Conservation (phyloP, 2,797 vertebrate genomes). For the Paratrypauchen microcephalus region DNA sequence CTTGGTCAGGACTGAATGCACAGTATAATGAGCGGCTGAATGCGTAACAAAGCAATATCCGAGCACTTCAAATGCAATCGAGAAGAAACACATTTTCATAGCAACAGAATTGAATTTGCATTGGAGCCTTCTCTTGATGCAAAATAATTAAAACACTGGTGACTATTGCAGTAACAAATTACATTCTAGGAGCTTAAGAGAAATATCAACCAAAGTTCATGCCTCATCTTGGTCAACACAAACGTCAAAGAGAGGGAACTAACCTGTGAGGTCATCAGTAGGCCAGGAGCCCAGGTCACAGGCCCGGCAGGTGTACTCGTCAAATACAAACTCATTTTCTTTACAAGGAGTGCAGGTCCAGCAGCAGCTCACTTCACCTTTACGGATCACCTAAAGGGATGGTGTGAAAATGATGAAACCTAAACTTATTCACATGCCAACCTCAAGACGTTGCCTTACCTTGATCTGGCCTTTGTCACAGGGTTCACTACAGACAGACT, state of each 20-base stretch:
- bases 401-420: background rate
- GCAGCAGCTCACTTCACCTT: slow-evolving; percentile 98
- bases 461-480: slow-evolving; percentile 97
- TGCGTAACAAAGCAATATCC: slow-evolving; percentile 60
- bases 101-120: slow-evolving; percentile 55
- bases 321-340: slow-evolving; percentile 94
- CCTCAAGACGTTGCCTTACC: slow-evolving; percentile 65
- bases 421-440: background rate
- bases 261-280: slow-evolving; percentile 82
- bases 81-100: slow-evolving; percentile 53
- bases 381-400: slow-evolving; percentile 90
- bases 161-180: slow-evolving; percentile 55
- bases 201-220: no score
- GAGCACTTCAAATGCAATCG: slow-evolving; percentile 37
- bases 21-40: slow-evolving; percentile 67
- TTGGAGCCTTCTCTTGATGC: slow-evolving; percentile 50
- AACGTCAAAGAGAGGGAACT: slow-evolving; percentile 14
- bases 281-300: slow-evolving; percentile 97
- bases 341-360: slow-evolving; percentile 98
- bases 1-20: slow-evolving; percentile 40
- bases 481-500: slow-evolving; percentile 96
- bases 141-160: slow-evolving; percentile 64
- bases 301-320: slow-evolving; percentile 95
- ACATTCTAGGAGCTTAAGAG: background rate
- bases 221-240: background rate